Evolutionary conservation across 2,888 invertebrate species (phyloP).

Genomic region (Cephonodes hylas): DNA sequence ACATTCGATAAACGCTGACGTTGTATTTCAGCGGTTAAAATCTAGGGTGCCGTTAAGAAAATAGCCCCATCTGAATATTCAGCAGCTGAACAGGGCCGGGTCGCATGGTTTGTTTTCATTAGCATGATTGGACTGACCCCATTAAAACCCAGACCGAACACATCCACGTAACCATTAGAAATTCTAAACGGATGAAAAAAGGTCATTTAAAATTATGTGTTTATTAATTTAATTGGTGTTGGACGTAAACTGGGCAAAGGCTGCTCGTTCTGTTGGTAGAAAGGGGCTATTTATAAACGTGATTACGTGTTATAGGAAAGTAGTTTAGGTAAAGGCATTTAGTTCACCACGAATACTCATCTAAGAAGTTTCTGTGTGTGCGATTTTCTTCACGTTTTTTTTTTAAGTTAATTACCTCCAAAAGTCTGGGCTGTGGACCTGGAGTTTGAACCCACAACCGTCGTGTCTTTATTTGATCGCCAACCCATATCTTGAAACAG

Average conservation of each 20-base stretch:
- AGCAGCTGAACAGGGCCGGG: slow-evolving; percentile 55
- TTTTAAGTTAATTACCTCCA: too few species aligned
- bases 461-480: too few species aligned
- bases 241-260: too few species aligned
- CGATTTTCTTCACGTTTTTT: too few species aligned
- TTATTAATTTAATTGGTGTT: slow-evolving; percentile 2
- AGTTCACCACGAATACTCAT: too few species aligned
- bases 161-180: slow-evolving; percentile 1
- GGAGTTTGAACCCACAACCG: too few species aligned
- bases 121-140: slow-evolving; percentile 74
- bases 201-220: slow-evolving; percentile 9
- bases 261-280: background rate
- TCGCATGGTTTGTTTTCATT: slow-evolving; percentile 77
- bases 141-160: slow-evolving; percentile 5
- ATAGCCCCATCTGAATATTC: slow-evolving; percentile 71
- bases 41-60: slow-evolving; percentile 70
- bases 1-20: slow-evolving; percentile 15
- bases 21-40: slow-evolving; percentile 53
- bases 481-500: too few species aligned
- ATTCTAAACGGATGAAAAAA: slow-evolving; percentile 9
- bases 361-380: too few species aligned
- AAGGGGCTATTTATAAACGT: too few species aligned
- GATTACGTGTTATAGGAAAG: too few species aligned
- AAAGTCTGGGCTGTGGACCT: too few species aligned
- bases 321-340: too few species aligned